phyloP scores from a whole-genome alignment of 1,140 invertebrate genomes.

The Druon quercuslanigerum region DNA sequence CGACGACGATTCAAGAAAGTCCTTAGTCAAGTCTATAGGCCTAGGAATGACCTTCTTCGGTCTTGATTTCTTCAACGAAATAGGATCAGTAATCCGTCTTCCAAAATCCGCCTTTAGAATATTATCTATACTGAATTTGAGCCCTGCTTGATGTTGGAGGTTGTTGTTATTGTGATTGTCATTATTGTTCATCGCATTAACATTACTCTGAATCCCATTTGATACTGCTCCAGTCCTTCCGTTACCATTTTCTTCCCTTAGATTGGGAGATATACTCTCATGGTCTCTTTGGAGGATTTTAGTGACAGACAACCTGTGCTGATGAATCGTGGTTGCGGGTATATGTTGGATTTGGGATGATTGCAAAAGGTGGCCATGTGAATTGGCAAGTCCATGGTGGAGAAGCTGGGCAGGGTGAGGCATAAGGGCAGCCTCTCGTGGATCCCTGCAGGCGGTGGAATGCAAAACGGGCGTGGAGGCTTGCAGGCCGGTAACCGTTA shows the following conservation, averaged over 20 bases:
- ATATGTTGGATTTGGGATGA: conserved; percentile 60
- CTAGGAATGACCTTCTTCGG: conserved; percentile 69
- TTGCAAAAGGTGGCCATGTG: conserved; percentile 56
- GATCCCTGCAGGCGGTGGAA: conserved; percentile 61
- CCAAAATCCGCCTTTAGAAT: conserved; percentile 94
- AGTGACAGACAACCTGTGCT: conserved; percentile 65
- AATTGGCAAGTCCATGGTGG: conserved; percentile 49
- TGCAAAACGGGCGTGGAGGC: conserved; percentile 61
- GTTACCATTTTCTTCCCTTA: conserved; percentile 52
- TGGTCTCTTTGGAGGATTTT: conserved; percentile 65
- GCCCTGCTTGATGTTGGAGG: conserved; percentile 78
- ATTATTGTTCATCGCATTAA: conserved; percentile 43
- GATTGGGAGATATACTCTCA: conserved; percentile 53
- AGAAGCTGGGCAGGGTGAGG: conserved; percentile 55
- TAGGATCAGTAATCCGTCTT: conserved; percentile 82
- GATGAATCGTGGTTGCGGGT: conserved; percentile 58
- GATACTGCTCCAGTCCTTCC: conserved; percentile 40
- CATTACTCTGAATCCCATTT: conserved; percentile 37
- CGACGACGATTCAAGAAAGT: conserved; percentile 70
- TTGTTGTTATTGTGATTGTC: conserved; percentile 71
- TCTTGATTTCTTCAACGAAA: conserved; percentile 78
- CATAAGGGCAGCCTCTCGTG: conserved; percentile 59
- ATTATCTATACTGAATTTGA: conserved; percentile 95
- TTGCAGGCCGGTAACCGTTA: conserved; percentile 63
- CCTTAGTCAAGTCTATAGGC: conserved; percentile 70